Evolutionary conservation across 2,888 invertebrate species (phyloP).

Genomic region (Achlya flavicornis): DNA sequence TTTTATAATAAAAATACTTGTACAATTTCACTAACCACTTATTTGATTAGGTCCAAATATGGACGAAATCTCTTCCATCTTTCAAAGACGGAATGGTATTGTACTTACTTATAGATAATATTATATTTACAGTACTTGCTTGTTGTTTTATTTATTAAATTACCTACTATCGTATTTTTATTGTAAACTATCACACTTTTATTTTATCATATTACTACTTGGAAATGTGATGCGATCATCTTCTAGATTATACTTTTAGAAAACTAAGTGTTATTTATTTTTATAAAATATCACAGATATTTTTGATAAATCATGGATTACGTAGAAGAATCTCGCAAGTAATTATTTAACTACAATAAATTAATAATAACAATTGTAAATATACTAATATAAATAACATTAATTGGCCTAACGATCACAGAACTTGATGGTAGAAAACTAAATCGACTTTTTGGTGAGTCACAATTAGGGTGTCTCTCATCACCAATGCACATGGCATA

Average conservation of each 20-base stretch:
- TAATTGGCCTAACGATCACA: slow-evolving; percentile 9
- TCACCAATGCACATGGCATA: slow-evolving; percentile 88
- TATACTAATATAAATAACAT: not conserved
- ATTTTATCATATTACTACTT: not conserved
- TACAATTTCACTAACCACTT: slow-evolving; percentile 6
- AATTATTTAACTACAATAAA: slow-evolving; percentile 1
- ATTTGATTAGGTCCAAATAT: not conserved
- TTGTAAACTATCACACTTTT: not conserved
- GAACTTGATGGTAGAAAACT: slow-evolving; percentile 39
- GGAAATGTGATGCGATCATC: slow-evolving; percentile 4
- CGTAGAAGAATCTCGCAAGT: too few relatives aligned
- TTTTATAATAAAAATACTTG: not conserved
- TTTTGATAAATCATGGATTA: not conserved
- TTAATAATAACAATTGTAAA: not conserved
- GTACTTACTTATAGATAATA: not conserved
- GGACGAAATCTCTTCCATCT: not conserved
- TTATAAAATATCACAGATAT: slow-evolving; percentile 1
- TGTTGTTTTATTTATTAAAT: not conserved
- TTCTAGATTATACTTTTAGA: not conserved
- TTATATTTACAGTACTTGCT: not conserved
- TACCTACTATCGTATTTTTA: not conserved
- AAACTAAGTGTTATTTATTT: too few relatives aligned
- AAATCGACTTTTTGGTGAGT: slow-evolving; percentile 24
- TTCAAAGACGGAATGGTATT: not conserved
- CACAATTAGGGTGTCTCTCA: slow-evolving; percentile 74